phyloP scores from a whole-genome alignment of 37 sponge, comb jelly and placozoan species.

The Crambe crambe region DNA sequence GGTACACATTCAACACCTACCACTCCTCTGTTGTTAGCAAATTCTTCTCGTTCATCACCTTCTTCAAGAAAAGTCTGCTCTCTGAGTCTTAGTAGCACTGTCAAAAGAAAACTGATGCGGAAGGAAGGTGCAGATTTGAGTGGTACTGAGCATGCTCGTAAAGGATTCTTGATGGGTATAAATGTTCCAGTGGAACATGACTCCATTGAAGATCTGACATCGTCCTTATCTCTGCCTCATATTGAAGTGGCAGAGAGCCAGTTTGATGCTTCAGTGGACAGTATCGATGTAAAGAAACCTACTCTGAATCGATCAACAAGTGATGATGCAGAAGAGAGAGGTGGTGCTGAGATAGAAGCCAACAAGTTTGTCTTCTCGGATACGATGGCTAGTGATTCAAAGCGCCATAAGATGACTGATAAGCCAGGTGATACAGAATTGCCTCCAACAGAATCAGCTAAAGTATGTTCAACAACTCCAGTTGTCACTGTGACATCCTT shows the following conservation, averaged over 20 bases:
- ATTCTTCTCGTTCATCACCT: too few species aligned
- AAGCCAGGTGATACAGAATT: neutral
- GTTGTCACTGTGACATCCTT: too few species aligned
- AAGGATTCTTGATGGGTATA: neutral
- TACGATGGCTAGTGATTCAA: neutral
- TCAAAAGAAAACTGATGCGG: neutral
- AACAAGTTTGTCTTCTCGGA: neutral
- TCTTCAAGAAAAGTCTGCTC: neutral
- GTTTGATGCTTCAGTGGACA: conserved; percentile 11
- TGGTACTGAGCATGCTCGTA: neutral
- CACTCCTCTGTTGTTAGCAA: too few species aligned
- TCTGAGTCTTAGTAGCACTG: neutral
- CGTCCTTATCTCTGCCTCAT: neutral
- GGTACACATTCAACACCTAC: neutral
- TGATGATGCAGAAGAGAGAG: neutral
- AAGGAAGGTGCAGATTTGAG: neutral
- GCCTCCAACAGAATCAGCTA: neutral
- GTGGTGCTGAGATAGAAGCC: neutral
- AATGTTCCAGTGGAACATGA: neutral
- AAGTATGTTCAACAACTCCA: neutral
- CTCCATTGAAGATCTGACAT: neutral
- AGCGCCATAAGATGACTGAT: neutral
- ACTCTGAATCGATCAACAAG: neutral
- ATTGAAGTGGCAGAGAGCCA: conserved; percentile 29
- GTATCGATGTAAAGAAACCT: too few species aligned